Percentiles rank a stretch among this genome's conserved stretches.
Conservation (phyloP, 2,888 invertebrate genomes). For the Amphipoea lucens region DNA sequence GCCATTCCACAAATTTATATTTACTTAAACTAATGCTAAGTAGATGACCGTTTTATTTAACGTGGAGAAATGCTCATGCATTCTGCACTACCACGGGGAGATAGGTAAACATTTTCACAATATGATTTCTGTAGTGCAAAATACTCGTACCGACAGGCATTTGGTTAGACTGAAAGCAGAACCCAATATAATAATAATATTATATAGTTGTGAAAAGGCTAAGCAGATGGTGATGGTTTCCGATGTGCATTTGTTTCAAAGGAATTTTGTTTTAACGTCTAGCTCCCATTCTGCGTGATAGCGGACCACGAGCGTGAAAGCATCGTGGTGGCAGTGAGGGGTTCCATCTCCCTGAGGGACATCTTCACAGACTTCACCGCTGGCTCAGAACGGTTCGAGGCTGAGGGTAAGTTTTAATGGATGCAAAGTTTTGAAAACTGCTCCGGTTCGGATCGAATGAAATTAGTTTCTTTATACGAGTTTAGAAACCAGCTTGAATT, state of each 20-base stretch:
- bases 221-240: no score
- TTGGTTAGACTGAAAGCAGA: neutral
- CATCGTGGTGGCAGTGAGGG: slow-evolving; percentile 95
- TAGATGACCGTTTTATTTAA: neutral
- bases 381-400: slow-evolving; percentile 93
- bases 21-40: neutral
- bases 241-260: neutral
- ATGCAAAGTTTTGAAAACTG: neutral
- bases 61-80: no score
- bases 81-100: no score
- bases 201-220: no score
- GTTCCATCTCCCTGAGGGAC: slow-evolving; percentile 96
- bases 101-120: neutral
- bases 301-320: slow-evolving; percentile 94
- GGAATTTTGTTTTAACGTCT: slow-evolving; percentile 54
- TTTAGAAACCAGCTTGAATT: neutral
- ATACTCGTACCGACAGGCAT: neutral
- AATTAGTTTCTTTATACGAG: neutral
- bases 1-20: neutral
- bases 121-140: neutral
- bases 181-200: no score
- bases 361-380: slow-evolving; percentile 96
- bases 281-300: slow-evolving; percentile 96
- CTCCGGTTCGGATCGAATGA: neutral
- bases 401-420: slow-evolving; percentile 85